Evolutionary conservation across 2,797 vertebrate species (phyloP), one percentile per base, ranked within the genome.

Genomic region (Aldrovandia affinis): DNA sequence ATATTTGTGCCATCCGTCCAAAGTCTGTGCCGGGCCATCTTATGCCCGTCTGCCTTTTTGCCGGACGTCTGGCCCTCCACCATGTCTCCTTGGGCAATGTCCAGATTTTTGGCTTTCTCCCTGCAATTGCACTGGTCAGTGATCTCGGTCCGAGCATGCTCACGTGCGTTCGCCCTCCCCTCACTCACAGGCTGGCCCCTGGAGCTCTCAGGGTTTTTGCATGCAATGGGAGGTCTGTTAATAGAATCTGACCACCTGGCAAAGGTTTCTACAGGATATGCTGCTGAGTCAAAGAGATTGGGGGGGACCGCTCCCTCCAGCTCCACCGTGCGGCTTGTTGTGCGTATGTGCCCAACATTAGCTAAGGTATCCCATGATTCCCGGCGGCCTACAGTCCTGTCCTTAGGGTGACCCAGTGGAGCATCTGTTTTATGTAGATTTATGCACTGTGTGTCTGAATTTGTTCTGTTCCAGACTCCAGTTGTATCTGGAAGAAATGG

Each of bases 321-420:
- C 14, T 42, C 61, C 42, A n/a, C 33, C 25, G 14, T 70, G 25
- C 25, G 18, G 6, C 6, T 30, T 0, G 39, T 36, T 65, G 30
- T 10, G 39, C 20, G 22, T 20, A 39, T 44, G 22, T 81, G 54
- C 20, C 55, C 80, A 15, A 33, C 30, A 68, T 68, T 20, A 10
- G 33, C 57, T 25, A 65, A 12, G 22, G 22, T 52, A 82, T 44
- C 14, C 61, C 81, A 30, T 33, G 59, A 52, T 87, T 86, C 86
- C 93, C 92, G 73, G 70, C 73, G n/a, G 39, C 73, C 81, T 28
- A n/a, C 36, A 30, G 88, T 91, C 52, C 85, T 91, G 89, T 93
- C 94, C 92, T 87, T 83, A 88, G 90, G 3, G 81, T 88, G 78
- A 70, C 0, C 52, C 59, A 44, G 47, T 28, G 14, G 4, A 57